Base-by-base conservation (phyloP, 2,113 vertebrate species). In the Corythaixoides concolor region DNA sequence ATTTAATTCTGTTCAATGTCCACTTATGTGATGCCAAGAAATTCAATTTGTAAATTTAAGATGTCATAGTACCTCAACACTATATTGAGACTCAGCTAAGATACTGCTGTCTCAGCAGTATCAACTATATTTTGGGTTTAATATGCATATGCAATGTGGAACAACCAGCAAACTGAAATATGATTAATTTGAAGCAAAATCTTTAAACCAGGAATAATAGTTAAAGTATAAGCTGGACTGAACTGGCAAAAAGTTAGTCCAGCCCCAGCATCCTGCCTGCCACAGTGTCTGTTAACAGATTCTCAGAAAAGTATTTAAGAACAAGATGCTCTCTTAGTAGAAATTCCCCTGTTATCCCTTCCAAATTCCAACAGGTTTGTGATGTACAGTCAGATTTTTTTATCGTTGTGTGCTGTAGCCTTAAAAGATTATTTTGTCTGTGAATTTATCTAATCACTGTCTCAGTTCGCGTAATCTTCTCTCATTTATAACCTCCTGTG, bases 401-500 rank as follows among this genome's bases (percentile, higher is more conserved):
- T 74, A 47, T 77, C 27, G 89, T 81, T 78, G 33, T 87, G 39
- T 87, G 19, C 49, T 81, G 24, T 75, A 89, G 56, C 39, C 69
- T 78, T 81, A 43, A 59, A 93, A 84, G 26, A 76, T 35, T 16
- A 52, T 87, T 82, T 81, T 70, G 11, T 52, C 33, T 85, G 13
- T 82, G 47, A 72, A 45, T 85, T 75, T 87, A 70, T 85, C 60
- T 89, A 75, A 91, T 85, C 6, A 3, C 24, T 64, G 73, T 87
- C 85, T 91, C 81, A 64, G 21, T 80, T 81, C 1, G 0, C 53
- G 60, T 75, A 85, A 78, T 78, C 56, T 73, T 86, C 68, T 87
- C 53, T 87, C 73, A 92, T 91, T 89, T 95, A 37, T 68, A 92
- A 89, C 56, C 33, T 87, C 77, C 80, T 37, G 30, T 85, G 77